A percentile compares a stretch with the other conserved stretches of the same genome.
These are phyloP conservation scores for Ichneumoninae sp. DNA, from an alignment of 2,888 invertebrate genomes.

Conservation along the genomic window DNA sequence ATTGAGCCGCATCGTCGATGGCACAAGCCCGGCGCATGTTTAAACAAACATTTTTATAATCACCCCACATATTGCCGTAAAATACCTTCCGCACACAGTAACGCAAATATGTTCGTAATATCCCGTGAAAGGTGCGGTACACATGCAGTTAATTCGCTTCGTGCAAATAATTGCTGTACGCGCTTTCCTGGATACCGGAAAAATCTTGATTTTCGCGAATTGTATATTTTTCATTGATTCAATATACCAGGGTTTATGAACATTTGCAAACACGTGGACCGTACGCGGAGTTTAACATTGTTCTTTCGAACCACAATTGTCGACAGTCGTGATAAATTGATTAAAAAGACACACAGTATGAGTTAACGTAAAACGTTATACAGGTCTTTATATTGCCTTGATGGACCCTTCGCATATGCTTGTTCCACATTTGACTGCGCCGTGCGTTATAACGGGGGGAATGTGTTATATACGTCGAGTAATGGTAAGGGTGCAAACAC, in stretches of 20 bases:
- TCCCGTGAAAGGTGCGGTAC: not conserved
- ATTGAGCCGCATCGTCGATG: not conserved
- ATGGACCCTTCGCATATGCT: not conserved
- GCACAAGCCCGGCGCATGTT: not conserved
- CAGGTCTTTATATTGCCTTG: not conserved
- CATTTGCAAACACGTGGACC: not conserved
- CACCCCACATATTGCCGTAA: not conserved
- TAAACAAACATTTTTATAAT: not conserved
- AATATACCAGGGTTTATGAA: not conserved
- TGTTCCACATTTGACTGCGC: constrained; percentile 16
- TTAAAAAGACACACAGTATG: not conserved
- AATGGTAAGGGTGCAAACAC: constrained; percentile 61
- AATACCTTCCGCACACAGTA: not conserved
- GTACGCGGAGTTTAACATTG: not conserved
- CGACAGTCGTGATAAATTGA: constrained; percentile 10
- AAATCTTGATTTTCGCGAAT: not conserved
- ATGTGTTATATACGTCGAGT: constrained; percentile 55
- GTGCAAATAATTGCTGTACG: not conserved
- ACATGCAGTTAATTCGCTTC: not conserved
- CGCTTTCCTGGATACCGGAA: not conserved
- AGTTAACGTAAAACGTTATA: not conserved
- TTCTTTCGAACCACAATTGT: not conserved
- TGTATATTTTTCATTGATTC: not conserved
- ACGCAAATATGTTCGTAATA: not conserved
- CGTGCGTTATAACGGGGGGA: constrained; percentile 35